Evolutionary conservation across 2,888 invertebrate species (phyloP), one percentile per base, ranked within the genome.

Genomic region (Punctoribates punctum): DNA sequence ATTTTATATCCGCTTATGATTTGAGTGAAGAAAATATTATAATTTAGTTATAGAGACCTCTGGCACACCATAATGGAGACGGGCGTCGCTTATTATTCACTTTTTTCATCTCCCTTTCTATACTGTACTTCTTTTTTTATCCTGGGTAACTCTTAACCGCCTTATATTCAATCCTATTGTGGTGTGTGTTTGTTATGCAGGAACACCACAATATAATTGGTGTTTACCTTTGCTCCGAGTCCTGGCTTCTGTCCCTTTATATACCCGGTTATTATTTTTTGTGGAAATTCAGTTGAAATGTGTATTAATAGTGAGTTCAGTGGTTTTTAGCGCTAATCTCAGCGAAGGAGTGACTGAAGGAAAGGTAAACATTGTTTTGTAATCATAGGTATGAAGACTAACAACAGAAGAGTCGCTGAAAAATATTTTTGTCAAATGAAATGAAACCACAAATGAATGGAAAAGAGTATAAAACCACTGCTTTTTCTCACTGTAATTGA

Each of bases 281-380:
- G 8, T 5, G 34, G 3, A 34, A 34, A 34, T n/a, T n/a, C n/a
- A 54, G 54, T 54, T n/a, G 20, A 54, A 54, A 54, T 20, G 8
- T n/a, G 2, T n/a, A 54, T 20, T n/a, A 54, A 54, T n/a, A 48
- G 17, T 15, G 11, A 62, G 17, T 23, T 60, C 9, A 20, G 23
- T 20, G 60, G 23, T 17, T 60, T 60, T 48, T 23, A 60, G 60
- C 23, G 17, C 20, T 60, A 25, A 62, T 62, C 27, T 62, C 8
- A 62, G 25, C 25, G 27, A 2, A 13, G 29, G 4, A 54, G 9
- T n/a, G 54, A 54, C 6, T 4, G 46, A 54, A 54, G 2, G 9
- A 27, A 62, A 62, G 29, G 29, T 62, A 62, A 62, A 62, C 62
- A 62, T 62, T n/a, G 25, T 34, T 34, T 62, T 57, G 15, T 62